Percentiles rank a stretch among this genome's conserved stretches.
These are phyloP conservation scores for Esox lucius DNA, from an alignment of 2,797 vertebrate species.

Conservation along the genomic window DNA sequence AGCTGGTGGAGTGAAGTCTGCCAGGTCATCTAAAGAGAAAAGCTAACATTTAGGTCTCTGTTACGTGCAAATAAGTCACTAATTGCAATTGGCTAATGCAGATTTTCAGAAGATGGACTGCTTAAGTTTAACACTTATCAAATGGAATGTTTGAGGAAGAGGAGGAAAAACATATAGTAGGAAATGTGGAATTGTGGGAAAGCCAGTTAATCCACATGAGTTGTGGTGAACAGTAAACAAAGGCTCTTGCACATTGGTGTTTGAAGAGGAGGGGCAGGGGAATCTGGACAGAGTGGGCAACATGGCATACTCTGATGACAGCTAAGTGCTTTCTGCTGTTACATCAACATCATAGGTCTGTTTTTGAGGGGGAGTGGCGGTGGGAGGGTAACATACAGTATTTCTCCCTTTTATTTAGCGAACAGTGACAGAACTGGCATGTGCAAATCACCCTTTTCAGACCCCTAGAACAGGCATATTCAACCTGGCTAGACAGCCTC, in stretches of 20 bases:
- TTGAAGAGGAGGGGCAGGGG: not conserved
- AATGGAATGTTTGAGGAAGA: not conserved
- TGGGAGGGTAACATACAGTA: not conserved
- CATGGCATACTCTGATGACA: constrained; percentile 2
- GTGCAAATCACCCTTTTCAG: not conserved
- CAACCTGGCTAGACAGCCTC: not conserved
- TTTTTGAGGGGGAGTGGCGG: not conserved
- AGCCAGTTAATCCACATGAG: constrained; percentile 7
- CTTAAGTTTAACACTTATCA: not conserved
- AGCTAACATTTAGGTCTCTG: too few species aligned
- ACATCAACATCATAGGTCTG: not conserved
- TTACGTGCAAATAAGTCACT: too few species aligned
- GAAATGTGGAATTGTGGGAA: constrained; percentile 18
- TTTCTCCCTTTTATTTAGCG: not conserved
- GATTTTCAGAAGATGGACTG: too few species aligned
- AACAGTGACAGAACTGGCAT: not conserved
- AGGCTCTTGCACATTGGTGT: not conserved
- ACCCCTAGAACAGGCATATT: not conserved
- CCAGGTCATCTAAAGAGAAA: too few species aligned
- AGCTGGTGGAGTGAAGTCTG: too few species aligned
- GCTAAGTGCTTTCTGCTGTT: constrained; percentile 26
- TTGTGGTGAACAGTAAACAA: not conserved
- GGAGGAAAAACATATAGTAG: not conserved
- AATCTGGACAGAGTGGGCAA: not conserved
- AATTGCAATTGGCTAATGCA: too few species aligned